Evolutionary conservation across 2,113 vertebrate genomes (phyloP).

Genomic region (Lepus europaeus): DNA sequence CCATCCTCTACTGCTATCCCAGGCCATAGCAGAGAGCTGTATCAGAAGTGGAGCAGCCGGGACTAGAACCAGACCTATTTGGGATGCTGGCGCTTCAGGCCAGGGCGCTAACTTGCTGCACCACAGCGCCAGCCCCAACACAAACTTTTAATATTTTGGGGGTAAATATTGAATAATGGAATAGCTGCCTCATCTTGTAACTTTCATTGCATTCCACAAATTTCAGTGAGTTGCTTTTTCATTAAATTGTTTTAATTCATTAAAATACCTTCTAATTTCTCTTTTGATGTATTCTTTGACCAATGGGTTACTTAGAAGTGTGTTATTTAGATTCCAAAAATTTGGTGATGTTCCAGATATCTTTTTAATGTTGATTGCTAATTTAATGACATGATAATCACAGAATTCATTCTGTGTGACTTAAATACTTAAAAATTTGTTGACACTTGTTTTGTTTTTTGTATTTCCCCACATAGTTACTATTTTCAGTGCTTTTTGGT

Average conservation of each 20-base stretch:
- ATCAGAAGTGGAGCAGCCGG: no score
- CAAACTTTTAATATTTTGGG: no score
- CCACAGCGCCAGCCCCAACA: no score
- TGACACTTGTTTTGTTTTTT: constrained; percentile 5
- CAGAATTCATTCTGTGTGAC: neutral
- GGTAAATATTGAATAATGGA: neutral
- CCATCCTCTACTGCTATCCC: no score
- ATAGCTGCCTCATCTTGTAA: neutral
- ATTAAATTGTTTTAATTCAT: neutral
- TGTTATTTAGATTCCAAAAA: neutral
- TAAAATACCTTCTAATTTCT: neutral
- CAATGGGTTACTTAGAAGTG: neutral
- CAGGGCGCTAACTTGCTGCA: no score
- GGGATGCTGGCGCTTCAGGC: no score
- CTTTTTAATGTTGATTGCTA: neutral
- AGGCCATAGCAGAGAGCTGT: no score
- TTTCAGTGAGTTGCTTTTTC: neutral
- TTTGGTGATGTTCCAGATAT: neutral
- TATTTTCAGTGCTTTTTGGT: no score
- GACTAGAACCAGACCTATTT: no score
- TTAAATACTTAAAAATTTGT: constrained; percentile 29
- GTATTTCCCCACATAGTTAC: no score
- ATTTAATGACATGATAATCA: constrained; percentile 20
- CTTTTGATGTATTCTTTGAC: neutral
- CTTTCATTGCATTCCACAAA: neutral